Base-by-base conservation (phyloP, 2,113 vertebrate species). In the Barbus barbus region DNA sequence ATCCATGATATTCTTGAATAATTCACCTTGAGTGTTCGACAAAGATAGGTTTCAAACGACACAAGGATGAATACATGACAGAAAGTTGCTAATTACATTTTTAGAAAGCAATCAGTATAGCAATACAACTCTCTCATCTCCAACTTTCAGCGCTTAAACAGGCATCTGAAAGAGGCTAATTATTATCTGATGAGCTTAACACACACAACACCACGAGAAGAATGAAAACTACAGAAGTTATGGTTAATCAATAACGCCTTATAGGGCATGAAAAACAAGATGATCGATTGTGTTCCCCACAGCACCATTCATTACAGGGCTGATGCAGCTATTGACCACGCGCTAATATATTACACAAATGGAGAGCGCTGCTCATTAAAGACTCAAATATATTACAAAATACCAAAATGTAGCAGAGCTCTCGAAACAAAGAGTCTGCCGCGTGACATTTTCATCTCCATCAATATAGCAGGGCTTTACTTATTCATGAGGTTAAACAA, bases 401-500 rank as follows among this genome's bases (percentile, higher is more conserved):
- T n/a, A n/a, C n/a, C 28, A 6, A 71, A 22, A 36, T 81, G 65
- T 51, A 56, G 63, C 20, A 18, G 60, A 48, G 38, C 14, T 44
- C 60, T 14, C 36, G 9, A 65, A 80, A 80, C 61, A 63, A 77
- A n/a, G 74, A 56, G 61, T 67, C 36, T 18, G 56, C 51, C 9
- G 16, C 24, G 3, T 3, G 9, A 22, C 63, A 31, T 69, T 81
- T 71, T 24, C 16, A 24, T 24, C 63, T 24, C n/a, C 28, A n/a
- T 53, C 79, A 71, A 81, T 69, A n/a, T 69, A n/a, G 14, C 58
- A 12, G 13, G 48, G 26, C 58, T 46, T 53, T 36, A 77, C 26
- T 58, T 82, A 82, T 86, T 82, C 61, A 86, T 71, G 61, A 86
- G 36, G 78, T 22, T 51, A 74, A 85, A 79, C 77, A 73, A 84